Base-by-base conservation (phyloP, 2,888 invertebrate genomes). In the Lasioglossum leucozonium region DNA sequence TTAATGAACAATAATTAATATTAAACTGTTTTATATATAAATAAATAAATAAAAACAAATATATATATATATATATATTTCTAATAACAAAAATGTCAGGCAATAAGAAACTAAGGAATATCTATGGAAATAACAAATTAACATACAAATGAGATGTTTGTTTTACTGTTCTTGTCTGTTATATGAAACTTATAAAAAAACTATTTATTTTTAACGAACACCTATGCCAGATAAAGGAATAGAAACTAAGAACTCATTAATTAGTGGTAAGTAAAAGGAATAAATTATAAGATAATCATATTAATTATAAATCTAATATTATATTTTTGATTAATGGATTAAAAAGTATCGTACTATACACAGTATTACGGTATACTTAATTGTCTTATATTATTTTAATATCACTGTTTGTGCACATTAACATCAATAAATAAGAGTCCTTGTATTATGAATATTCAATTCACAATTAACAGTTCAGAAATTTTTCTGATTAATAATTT, bases 91-190 rank as follows among this genome's bases (percentile, higher is more conserved):
- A 62, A 62, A 62, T 65, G 65, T 65, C 18, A 81, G 44, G 65
- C 71, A 73, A 82, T 84, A 84, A 78, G 40, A 71, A 55, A 72
- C 78, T 78, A 72, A 82, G 71, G 65, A 55, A 58, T 75, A 65
- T 72, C 34, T 26, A 75, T n/a, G 37, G 44, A 44, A 75, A 18
- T 74, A 75, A 30, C 11, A 37, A 22, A 58, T 4, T 71, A 77
- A n/a, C 11, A 42, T 40, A 42, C 37, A 84, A 72, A 62, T 69
- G 51, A 44, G 37, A 78, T 65, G 40, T 26, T 69, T 22, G 71
- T 65, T 78, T 72, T 74, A 75, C 65, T 75, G 51, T 40, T 62
- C 11, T 81, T 71, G 51, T 65, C n/a, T 55, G 34, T 78, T 34
- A 37, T 37, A 67, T 37, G 42, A 78, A 26, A 18, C 16, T n/a